phyloP scores from a whole-genome alignment of 2,113 vertebrate genomes.

The Protobothrops flavoviridis region DNA sequence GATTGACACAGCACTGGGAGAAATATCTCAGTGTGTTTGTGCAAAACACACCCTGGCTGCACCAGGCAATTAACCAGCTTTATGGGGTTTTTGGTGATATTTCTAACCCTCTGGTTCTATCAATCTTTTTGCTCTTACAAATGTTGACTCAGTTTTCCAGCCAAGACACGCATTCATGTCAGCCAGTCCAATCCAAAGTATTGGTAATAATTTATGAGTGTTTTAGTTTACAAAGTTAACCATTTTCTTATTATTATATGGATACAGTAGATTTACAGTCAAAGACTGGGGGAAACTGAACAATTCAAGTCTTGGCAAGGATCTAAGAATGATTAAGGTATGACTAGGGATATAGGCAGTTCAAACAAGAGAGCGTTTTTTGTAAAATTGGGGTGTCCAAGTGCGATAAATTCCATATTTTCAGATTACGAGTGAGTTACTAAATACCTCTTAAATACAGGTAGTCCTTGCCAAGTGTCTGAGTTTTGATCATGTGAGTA shows the following conservation, averaged over 20 bases:
- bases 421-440: no score
- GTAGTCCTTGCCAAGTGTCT: no score
- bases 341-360: neutral
- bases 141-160: neutral
- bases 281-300: neutral
- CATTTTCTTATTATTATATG: neutral
- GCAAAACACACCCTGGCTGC: neutral
- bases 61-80: neutral
- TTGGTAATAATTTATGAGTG: neutral
- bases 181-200: neutral
- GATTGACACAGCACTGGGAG: neutral
- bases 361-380: neutral
- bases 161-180: neutral
- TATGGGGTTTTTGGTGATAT: neutral
- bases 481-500: no score
- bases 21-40: neutral
- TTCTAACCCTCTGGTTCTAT: neutral
- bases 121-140: neutral
- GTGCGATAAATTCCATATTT: neutral
- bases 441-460: no score
- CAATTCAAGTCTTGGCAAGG: neutral
- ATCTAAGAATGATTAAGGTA: neutral
- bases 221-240: neutral
- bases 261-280: neutral
- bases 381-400: neutral